These are phyloP conservation scores for Sycobia sp. DNA, from an alignment of 1,140 invertebrate species.

Conservation along the genomic window DNA sequence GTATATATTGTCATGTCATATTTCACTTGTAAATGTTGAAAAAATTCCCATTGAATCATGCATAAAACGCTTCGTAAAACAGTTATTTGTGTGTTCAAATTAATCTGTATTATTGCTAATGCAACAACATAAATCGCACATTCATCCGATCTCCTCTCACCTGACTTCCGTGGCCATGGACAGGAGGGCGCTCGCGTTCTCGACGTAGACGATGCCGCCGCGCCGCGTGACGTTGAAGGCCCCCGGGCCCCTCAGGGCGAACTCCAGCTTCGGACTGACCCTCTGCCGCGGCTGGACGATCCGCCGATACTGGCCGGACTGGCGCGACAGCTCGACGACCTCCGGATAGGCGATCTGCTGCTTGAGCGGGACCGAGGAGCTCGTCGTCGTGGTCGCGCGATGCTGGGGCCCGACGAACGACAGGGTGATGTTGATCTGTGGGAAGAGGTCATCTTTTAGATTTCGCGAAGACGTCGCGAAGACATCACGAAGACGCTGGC, in stretches of 20 bases:
- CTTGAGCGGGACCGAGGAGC: slow-evolving; percentile 38
- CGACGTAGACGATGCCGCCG: slow-evolving; percentile 66
- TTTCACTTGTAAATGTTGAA: too few relatives aligned
- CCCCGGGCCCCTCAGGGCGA: slow-evolving; percentile 42
- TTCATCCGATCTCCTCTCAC: too few relatives aligned
- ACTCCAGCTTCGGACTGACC: slow-evolving; percentile 43
- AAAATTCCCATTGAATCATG: too few relatives aligned
- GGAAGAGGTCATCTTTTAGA: too few relatives aligned
- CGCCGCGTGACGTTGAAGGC: slow-evolving; percentile 63
- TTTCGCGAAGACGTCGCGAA: too few relatives aligned
- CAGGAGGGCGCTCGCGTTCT: slow-evolving; percentile 53
- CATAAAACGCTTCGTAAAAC: too few relatives aligned
- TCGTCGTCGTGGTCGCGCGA: slow-evolving; percentile 45
- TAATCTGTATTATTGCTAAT: too few relatives aligned
- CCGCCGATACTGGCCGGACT: slow-evolving; percentile 46
- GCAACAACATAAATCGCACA: too few relatives aligned
- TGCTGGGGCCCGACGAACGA: slow-evolving; percentile 54
- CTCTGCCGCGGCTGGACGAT: slow-evolving; percentile 48
- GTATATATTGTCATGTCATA: too few relatives aligned
- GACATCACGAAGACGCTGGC: too few relatives aligned
- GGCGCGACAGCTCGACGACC: slow-evolving; percentile 39
- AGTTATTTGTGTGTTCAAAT: too few relatives aligned
- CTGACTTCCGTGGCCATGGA: slow-evolving; percentile 48
- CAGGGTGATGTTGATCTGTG: slow-evolving; percentile 51
- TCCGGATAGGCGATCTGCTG: slow-evolving; percentile 43